phyloP scores from a whole-genome alignment of 37 sponge, comb jelly and placozoan species.

The Agelas oroides region DNA sequence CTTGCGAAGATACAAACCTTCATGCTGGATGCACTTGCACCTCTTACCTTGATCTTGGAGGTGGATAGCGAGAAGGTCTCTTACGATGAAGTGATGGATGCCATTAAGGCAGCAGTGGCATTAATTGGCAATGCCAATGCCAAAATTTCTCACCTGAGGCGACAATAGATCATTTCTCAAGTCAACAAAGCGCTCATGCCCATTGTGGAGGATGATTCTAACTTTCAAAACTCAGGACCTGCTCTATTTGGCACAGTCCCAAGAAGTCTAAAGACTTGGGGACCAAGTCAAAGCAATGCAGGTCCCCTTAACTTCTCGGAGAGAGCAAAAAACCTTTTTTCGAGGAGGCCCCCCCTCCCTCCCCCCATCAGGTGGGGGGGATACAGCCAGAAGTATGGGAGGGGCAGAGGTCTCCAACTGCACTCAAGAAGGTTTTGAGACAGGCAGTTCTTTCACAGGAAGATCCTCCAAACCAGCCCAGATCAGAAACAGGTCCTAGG shows the following conservation, averaged over 20 bases:
- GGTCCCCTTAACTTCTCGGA: neutral
- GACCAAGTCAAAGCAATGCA: conserved; percentile 12
- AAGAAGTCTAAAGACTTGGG: too few relatives aligned
- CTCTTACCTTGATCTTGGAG: conserved; percentile 34
- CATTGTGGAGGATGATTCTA: conserved; percentile 24
- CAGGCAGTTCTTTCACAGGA: neutral
- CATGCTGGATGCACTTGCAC: conserved; percentile 38
- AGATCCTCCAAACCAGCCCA: neutral
- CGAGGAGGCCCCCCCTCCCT: too few relatives aligned
- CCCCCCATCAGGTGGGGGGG: too few relatives aligned
- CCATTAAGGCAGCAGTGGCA: neutral
- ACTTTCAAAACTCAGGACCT: conserved; percentile 16
- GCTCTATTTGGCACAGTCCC: conserved; percentile 22
- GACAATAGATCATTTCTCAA: neutral
- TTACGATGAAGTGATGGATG: conserved; percentile 9
- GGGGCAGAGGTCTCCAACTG: conserved; percentile 18
- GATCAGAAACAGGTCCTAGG: too few relatives aligned
- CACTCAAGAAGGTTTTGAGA: neutral
- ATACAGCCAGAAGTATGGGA: conserved; percentile 8
- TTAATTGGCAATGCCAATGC: conserved; percentile 39
- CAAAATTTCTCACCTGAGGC: conserved; percentile 11
- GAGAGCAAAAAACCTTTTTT: neutral
- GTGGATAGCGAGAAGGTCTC: too few relatives aligned
- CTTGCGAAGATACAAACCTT: conserved; percentile 26
- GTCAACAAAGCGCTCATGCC: conserved; percentile 15